These are phyloP conservation scores for Talpa occidentalis DNA, from an alignment of 2,113 vertebrate species.

Conservation along the genomic window DNA sequence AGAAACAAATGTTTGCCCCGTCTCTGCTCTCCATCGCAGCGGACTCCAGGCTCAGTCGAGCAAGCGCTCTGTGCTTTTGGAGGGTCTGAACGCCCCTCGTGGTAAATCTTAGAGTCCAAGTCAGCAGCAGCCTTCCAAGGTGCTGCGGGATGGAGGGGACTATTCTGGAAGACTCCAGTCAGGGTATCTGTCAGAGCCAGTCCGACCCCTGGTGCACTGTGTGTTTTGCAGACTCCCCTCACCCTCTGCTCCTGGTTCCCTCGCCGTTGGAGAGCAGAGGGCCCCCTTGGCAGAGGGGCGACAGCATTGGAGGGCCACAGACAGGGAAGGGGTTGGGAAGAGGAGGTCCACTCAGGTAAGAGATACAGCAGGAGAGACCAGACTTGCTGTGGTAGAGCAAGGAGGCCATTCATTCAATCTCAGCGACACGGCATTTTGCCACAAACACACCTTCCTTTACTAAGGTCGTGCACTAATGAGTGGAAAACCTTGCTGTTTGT, in stretches of 20 bases:
- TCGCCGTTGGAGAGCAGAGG: neutral
- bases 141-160: neutral
- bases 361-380: neutral
- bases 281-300: neutral
- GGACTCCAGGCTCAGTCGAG: too few species aligned
- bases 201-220: neutral
- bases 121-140: neutral
- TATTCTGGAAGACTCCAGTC: too few species aligned
- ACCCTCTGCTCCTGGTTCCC: neutral
- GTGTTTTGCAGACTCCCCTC: neutral
- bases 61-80: neutral
- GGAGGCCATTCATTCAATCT: neutral
- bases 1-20: neutral
- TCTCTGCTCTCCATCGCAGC: rapidly evolving
- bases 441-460: neutral
- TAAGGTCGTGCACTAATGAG: neutral
- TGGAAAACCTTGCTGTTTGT: neutral
- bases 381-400: neutral
- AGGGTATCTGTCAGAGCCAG: neutral
- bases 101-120: neutral
- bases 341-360: neutral
- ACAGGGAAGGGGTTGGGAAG: neutral
- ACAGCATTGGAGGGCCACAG: neutral
- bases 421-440: neutral
- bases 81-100: neutral